A percentile compares a stretch with the other conserved stretches of the same genome.
Evolutionary conservation across 2,888 invertebrate species (phyloP).

Genomic region (Clepsis dumicolana): DNA sequence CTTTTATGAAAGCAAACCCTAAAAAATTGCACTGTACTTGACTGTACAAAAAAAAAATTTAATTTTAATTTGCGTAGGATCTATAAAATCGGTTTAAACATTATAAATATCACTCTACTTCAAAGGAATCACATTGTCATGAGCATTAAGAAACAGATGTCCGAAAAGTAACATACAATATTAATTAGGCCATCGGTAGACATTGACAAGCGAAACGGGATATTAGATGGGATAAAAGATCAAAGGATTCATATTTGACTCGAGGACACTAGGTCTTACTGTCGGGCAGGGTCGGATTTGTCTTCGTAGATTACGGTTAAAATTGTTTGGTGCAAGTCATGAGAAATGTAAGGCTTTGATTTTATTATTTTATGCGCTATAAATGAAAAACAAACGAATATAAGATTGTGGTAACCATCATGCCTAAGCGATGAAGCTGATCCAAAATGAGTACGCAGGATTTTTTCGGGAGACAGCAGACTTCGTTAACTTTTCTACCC

Average conservation of each 20-base stretch:
- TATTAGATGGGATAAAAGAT: slow-evolving; percentile 23
- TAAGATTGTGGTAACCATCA: too few species aligned
- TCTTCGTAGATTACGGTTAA: slow-evolving; percentile 29
- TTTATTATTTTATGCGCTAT: too few species aligned
- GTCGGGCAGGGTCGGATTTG: slow-evolving; percentile 22
- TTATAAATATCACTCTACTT: background rate
- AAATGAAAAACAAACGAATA: too few species aligned
- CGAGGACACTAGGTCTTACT: slow-evolving; percentile 23
- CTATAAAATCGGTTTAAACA: too few species aligned
- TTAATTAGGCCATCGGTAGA: slow-evolving; percentile 4
- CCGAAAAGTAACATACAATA: background rate
- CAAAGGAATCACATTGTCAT: background rate
- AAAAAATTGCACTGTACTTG: too few species aligned
- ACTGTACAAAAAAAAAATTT: too few species aligned
- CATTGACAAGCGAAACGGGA: slow-evolving; percentile 9
- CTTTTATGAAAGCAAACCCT: too few species aligned
- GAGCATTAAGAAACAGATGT: background rate
- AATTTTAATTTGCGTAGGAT: too few species aligned
- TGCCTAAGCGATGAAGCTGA: too few species aligned
- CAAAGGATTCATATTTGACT: slow-evolving; percentile 28
- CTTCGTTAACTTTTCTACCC: too few species aligned
- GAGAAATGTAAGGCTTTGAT: background rate
- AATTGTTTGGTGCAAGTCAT: slow-evolving; percentile 9
- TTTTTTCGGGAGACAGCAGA: too few species aligned
- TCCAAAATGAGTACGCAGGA: too few species aligned